Evolutionary conservation across 2,113 vertebrate genomes (phyloP).

Genomic region (Peromyscus californicus): DNA sequence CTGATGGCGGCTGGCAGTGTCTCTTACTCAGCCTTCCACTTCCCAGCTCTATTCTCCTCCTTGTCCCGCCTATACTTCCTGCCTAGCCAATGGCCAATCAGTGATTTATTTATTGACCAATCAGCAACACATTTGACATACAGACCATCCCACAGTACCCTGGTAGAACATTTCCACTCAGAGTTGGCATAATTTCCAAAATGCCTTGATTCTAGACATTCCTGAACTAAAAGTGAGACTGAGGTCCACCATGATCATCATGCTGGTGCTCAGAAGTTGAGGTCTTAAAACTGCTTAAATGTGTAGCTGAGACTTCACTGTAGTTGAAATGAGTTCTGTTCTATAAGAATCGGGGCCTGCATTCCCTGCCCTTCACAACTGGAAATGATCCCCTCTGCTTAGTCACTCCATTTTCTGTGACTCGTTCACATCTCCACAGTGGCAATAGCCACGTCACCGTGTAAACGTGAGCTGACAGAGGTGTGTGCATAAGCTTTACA

Average conservation of each 20-base stretch:
- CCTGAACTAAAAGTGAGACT: background rate
- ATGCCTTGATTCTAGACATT: conserved; percentile 39
- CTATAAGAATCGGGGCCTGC: background rate
- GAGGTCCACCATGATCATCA: background rate
- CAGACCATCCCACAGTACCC: too few relatives aligned
- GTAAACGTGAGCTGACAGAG: conserved; percentile 4
- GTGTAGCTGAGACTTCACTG: conserved; percentile 44
- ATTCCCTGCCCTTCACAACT: conserved; percentile 51
- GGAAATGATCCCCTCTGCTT: conserved; percentile 52
- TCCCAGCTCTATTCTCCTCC: too few relatives aligned
- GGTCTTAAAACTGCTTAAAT: conserved; percentile 39
- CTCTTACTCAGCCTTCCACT: too few relatives aligned
- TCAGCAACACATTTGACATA: too few relatives aligned
- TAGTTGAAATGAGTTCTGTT: conserved; percentile 39
- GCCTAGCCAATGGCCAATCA: too few relatives aligned
- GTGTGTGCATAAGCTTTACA: conserved; percentile 44
- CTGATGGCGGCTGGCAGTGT: too few relatives aligned
- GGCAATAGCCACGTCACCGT: conserved; percentile 58
- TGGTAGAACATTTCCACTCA: background rate
- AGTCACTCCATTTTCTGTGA: conserved; percentile 59
- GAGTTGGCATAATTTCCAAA: background rate
- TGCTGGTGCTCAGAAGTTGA: background rate
- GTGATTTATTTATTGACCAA: too few relatives aligned
- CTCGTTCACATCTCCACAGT: conserved; percentile 50
- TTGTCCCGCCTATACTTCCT: too few relatives aligned